A percentile compares a stretch with the other conserved stretches of the same genome.
Conservation (phyloP, 2,113 vertebrate genomes). For the Sphyrna mokarran region DNA sequence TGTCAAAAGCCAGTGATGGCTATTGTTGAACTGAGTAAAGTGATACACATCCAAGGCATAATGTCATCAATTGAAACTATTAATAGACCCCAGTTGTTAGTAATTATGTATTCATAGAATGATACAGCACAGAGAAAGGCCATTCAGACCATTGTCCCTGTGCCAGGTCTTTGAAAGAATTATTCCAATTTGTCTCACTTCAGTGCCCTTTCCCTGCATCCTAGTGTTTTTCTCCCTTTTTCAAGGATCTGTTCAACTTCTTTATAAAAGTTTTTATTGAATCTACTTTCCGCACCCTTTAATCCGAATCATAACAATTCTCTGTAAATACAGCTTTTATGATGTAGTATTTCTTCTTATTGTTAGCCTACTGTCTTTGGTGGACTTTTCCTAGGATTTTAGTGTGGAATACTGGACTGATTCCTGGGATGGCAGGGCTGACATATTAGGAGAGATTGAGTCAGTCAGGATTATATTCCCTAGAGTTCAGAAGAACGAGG, state of each 20-base stretch:
- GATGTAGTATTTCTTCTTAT: background rate
- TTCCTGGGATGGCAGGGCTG: too few relatives aligned
- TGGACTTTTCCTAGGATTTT: background rate
- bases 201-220: too few relatives aligned
- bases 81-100: background rate
- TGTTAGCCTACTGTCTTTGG: background rate
- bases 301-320: background rate
- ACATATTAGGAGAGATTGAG: too few relatives aligned
- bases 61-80: background rate
- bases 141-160: background rate
- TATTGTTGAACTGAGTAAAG: background rate
- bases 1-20: background rate
- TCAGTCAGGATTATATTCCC: too few relatives aligned
- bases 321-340: background rate
- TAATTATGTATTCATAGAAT: background rate
- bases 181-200: background rate
- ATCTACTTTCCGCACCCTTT: background rate
- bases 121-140: background rate
- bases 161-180: background rate
- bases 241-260: background rate
- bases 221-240: too few relatives aligned
- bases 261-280: background rate
- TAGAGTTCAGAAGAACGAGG: too few relatives aligned
- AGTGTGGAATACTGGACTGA: background rate
- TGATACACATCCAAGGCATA: background rate